Conservation (phyloP, 1,140 invertebrate genomes). For the Hormaphis cornu region DNA sequence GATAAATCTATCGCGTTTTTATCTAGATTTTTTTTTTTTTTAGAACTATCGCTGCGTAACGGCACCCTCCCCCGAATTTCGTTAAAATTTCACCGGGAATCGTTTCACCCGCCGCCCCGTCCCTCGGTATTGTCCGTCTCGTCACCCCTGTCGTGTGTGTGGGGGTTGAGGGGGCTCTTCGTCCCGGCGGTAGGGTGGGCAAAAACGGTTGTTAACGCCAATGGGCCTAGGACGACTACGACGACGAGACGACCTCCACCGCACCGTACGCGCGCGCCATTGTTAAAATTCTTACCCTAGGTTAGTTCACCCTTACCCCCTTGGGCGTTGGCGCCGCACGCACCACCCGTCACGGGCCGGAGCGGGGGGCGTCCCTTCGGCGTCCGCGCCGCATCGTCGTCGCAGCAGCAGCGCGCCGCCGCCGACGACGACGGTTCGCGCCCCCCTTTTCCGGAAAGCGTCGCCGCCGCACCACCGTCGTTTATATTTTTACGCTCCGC, state of each 20-base stretch:
- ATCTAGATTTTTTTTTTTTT: too few relatives aligned
- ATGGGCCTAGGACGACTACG: not conserved
- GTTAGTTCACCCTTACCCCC: constrained; percentile 25
- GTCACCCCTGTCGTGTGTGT: constrained; percentile 15
- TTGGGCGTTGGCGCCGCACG: constrained; percentile 26
- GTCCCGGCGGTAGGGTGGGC: too few relatives aligned
- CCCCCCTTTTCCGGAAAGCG: not conserved
- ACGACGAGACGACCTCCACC: not conserved
- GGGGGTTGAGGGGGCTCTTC: too few relatives aligned
- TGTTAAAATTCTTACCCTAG: constrained; percentile 32
- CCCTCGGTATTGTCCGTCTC: not conserved
- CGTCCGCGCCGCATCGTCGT: not conserved
- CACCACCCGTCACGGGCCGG: not conserved
- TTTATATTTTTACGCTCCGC: not conserved
- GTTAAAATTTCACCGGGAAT: constrained; percentile 11
- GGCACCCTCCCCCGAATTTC: not conserved
- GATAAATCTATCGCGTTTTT: too few relatives aligned
- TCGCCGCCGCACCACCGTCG: not conserved
- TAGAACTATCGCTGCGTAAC: too few relatives aligned
- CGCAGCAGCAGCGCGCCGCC: not conserved
- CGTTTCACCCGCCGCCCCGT: not conserved
- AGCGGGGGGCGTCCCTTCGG: constrained; percentile 18
- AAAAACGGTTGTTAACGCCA: constrained; percentile 25
- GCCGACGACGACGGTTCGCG: not conserved
- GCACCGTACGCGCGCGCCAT: not conserved